Conservation (phyloP, 2,888 invertebrate species). For the Diaphora mendica region DNA sequence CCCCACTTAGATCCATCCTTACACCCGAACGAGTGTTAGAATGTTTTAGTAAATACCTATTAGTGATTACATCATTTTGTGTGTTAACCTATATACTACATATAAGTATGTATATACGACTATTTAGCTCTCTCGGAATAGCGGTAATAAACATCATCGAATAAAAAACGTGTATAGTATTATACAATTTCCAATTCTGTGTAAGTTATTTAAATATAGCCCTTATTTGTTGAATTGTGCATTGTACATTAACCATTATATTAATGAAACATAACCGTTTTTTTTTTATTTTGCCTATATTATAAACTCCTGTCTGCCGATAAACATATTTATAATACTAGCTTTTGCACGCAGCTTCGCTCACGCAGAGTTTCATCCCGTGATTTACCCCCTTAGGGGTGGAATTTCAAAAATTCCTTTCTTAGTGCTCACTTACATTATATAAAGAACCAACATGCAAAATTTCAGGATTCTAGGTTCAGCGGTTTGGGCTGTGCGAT, state of each 20-base stretch:
- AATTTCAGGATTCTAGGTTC: too few relatives aligned
- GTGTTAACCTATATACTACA: background rate
- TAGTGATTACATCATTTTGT: background rate
- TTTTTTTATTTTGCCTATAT: background rate
- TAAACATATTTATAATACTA: too few relatives aligned
- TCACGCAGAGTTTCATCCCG: too few relatives aligned
- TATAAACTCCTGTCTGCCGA: too few relatives aligned
- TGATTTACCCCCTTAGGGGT: too few relatives aligned
- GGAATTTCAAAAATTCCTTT: too few relatives aligned
- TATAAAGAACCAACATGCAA: too few relatives aligned
- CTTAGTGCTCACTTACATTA: too few relatives aligned
- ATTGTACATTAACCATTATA: conserved; percentile 22
- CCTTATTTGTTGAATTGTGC: conserved; percentile 23
- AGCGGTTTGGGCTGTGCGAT: too few relatives aligned
- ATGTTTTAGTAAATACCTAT: background rate
- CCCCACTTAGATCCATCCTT: background rate
- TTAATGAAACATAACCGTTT: conserved; percentile 8
- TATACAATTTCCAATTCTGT: conserved; percentile 40
- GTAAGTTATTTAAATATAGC: conserved; percentile 32
- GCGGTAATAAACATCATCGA: conserved; percentile 30
- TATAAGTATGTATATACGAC: conserved; percentile 7
- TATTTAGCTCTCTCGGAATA: conserved; percentile 36
- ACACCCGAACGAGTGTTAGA: background rate
- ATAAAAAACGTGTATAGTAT: conserved; percentile 41
- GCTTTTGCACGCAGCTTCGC: too few relatives aligned